A percentile compares a stretch with the other conserved stretches of the same genome.
These are phyloP conservation scores for Sphaeramia orbicularis DNA, from an alignment of 2,797 vertebrate species.

Conservation along the genomic window DNA sequence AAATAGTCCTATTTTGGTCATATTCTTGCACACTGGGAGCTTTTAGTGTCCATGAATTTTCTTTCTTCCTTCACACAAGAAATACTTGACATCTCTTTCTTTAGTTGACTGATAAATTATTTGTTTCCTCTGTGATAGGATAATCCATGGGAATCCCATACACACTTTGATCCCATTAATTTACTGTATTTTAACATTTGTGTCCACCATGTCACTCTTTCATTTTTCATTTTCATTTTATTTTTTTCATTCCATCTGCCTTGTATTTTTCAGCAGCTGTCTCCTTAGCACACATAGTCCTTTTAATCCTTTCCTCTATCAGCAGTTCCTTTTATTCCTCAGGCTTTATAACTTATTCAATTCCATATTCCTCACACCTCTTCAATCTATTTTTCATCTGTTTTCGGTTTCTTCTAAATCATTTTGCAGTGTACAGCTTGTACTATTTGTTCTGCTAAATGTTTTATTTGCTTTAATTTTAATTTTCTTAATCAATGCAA, in stretches of 20 bases:
- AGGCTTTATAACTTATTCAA: conserved; percentile 50
- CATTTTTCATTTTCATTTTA: not conserved
- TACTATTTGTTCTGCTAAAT: conserved; percentile 41
- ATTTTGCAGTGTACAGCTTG: conserved; percentile 53
- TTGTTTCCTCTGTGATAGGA: conserved; percentile 1
- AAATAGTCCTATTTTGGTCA: not conserved
- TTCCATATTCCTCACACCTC: conserved; percentile 55
- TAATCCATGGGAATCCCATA: conserved; percentile 23
- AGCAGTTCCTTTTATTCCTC: conserved; percentile 38
- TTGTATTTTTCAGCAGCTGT: conserved; percentile 41
- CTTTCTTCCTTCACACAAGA: conserved; percentile 22
- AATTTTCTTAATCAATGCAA: conserved; percentile 22
- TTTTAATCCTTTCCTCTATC: conserved; percentile 27
- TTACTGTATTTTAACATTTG: conserved; percentile 38
- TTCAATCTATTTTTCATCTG: conserved; percentile 32
- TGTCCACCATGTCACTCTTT: conserved; percentile 20
- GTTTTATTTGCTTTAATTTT: conserved; percentile 39
- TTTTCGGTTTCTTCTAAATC: conserved; percentile 17
- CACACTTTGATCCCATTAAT: conserved; percentile 45
- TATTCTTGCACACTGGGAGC: not conserved
- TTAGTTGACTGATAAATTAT: conserved; percentile 31
- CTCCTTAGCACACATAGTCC: conserved; percentile 44
- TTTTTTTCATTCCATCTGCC: conserved; percentile 19
- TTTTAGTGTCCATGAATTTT: conserved; percentile 5
- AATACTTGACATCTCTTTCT: conserved; percentile 23